Conservation (phyloP, 2,888 invertebrate genomes). For the Deilephila porcellus region DNA sequence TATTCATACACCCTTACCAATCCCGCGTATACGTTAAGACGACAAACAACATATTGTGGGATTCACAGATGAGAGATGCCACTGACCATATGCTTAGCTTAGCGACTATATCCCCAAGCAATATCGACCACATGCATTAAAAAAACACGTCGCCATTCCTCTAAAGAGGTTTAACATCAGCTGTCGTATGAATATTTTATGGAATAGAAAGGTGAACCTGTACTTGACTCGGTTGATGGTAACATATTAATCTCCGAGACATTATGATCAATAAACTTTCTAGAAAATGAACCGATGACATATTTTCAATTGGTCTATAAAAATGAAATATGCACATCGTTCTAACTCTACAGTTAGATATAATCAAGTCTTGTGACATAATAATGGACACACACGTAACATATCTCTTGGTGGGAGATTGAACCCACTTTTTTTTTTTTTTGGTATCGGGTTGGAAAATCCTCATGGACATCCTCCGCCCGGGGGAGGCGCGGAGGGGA, state of each 20-base stretch:
- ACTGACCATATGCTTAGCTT: background rate
- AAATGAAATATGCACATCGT: too few species aligned
- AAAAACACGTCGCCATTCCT: background rate
- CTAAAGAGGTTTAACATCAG: background rate
- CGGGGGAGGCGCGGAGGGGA: too few species aligned
- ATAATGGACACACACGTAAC: too few species aligned
- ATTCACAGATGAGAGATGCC: background rate
- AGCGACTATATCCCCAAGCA: background rate
- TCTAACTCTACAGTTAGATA: too few species aligned
- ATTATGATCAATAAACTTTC: background rate
- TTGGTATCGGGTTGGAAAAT: too few species aligned
- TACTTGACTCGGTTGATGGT: background rate
- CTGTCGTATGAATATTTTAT: background rate
- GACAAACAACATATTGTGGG: background rate
- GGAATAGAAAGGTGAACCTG: background rate
- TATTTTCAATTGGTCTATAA: too few species aligned
- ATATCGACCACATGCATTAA: slow-evolving; percentile 3
- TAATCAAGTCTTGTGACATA: too few species aligned
- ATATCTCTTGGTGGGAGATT: too few species aligned
- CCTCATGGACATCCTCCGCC: too few species aligned
- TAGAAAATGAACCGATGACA: background rate
- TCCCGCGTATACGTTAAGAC: background rate
- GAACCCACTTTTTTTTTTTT: too few species aligned
- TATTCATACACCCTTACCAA: background rate
- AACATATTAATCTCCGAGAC: background rate